These are phyloP conservation scores for Sardinella longiceps DNA, from an alignment of 2,797 vertebrate species.

Conservation along the genomic window DNA sequence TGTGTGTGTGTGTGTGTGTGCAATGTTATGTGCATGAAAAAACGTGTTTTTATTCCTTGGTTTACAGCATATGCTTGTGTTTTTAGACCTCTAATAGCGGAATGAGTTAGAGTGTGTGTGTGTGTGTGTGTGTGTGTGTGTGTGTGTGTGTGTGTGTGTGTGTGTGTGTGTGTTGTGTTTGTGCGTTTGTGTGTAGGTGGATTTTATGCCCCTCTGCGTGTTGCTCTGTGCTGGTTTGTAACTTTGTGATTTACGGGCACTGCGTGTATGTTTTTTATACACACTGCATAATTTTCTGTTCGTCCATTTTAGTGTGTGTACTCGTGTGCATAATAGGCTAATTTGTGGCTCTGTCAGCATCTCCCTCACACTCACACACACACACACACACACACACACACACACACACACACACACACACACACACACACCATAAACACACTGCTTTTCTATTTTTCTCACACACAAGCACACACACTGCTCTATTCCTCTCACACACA, in stretches of 20 bases:
- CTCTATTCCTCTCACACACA: background rate
- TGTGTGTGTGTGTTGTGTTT: too few species aligned
- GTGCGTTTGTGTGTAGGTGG: background rate
- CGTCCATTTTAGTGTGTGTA: background rate
- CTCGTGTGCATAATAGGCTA: slow-evolving; percentile 1
- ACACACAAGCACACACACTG: background rate
- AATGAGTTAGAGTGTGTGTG: background rate
- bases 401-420: background rate
- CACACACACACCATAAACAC: background rate
- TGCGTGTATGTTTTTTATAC: background rate
- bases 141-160: too few species aligned
- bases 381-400: background rate
- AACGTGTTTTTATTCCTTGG: background rate
- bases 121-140: background rate
- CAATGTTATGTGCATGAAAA: slow-evolving; percentile 1
- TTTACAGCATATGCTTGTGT: background rate
- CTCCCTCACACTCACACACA: background rate
- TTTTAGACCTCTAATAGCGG: background rate
- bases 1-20: slow-evolving; percentile 4
- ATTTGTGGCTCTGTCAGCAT: slow-evolving; percentile 16
- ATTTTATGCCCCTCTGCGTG: background rate
- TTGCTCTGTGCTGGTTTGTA: background rate
- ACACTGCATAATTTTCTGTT: slow-evolving; percentile 1
- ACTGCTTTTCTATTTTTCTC: background rate
- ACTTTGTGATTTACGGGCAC: background rate